These are phyloP conservation scores for Rotaria sp. DNA, from an alignment of 2,888 invertebrate genomes.

Conservation along the genomic window DNA sequence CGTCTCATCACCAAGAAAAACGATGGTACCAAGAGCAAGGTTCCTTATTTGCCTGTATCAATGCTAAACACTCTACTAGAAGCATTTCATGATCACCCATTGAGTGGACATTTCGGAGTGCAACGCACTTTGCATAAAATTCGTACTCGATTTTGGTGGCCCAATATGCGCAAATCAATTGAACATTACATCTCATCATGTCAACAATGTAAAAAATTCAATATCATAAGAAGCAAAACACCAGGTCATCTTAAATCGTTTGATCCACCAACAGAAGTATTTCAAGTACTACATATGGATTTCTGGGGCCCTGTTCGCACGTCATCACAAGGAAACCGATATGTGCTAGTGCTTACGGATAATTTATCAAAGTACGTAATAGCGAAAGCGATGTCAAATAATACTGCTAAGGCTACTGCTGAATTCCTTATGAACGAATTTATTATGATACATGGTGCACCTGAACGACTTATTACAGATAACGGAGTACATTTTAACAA, in stretches of 20 bases:
- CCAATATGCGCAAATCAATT: no score
- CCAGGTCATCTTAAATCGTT: background rate
- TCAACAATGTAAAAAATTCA: background rate
- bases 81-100: no score
- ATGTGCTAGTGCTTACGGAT: background rate
- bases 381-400: background rate
- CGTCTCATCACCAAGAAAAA: background rate
- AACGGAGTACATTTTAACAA: background rate
- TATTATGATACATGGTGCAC: no score
- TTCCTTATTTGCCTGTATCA: background rate
- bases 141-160: no score
- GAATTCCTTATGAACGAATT: background rate
- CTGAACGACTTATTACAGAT: background rate
- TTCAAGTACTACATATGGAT: no score
- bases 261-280: background rate
- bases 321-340: background rate
- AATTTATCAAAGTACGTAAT: no score
- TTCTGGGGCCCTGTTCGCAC: background rate
- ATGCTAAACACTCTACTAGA: background rate
- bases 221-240: background rate
- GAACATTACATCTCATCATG: background rate
- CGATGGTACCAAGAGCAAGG: background rate
- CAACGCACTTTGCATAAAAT: background rate
- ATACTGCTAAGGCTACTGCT: background rate
- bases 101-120: constrained; percentile 4